These are phyloP conservation scores for Fragum whitleyi DNA, from an alignment of 2,888 invertebrate species.

Conservation along the genomic window DNA sequence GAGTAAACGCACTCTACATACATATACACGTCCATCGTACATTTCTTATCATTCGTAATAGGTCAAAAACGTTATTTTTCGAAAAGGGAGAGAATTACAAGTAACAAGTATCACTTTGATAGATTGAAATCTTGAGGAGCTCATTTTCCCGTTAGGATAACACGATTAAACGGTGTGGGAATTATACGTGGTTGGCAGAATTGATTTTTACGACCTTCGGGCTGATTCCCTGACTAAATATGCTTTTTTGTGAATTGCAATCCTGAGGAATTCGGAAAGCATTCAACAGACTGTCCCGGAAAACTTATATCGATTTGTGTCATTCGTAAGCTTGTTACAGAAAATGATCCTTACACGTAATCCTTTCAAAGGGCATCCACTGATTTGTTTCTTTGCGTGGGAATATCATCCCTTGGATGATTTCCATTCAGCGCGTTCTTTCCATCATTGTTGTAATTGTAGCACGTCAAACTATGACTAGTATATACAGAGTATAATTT, in stretches of 20 bases:
- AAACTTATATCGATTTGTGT: constrained; percentile 21
- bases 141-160: constrained; percentile 15
- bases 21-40: too few species aligned
- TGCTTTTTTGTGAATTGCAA: constrained; percentile 13
- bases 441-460: too few species aligned
- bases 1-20: too few species aligned
- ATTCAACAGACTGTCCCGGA: constrained; percentile 21
- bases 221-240: constrained; percentile 10
- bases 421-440: too few species aligned
- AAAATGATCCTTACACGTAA: constrained; percentile 18
- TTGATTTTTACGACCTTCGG: constrained; percentile 9
- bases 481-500: too few species aligned
- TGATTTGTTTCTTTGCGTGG: constrained; percentile 15
- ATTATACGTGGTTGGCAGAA: constrained; percentile 1
- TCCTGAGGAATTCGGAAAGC: constrained; percentile 10
- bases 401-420: too few species aligned
- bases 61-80: too few species aligned
- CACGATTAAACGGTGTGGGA: constrained; percentile 19
- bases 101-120: background rate
- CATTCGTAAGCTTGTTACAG: constrained; percentile 26
- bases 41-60: too few species aligned
- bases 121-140: constrained; percentile 14
- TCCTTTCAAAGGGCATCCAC: constrained; percentile 22
- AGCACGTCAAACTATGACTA: too few species aligned
- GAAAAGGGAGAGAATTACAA: too few species aligned